Conservation (phyloP, 2,888 invertebrate genomes). For the Syritta pipiens region DNA sequence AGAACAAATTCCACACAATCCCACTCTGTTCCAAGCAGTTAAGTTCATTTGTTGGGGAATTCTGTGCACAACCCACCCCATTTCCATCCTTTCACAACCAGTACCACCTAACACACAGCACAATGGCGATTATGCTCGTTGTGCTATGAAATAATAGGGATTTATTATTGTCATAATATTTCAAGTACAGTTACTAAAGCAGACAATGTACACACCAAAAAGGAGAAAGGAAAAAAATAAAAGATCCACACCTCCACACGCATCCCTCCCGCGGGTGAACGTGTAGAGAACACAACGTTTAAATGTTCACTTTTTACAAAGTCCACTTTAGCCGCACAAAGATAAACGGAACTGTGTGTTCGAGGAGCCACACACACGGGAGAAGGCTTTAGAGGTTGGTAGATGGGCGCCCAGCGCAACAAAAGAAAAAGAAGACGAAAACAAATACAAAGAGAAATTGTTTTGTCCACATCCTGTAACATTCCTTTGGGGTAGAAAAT, state of each 20-base stretch:
- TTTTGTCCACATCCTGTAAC: slow-evolving; percentile 54
- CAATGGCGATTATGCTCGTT: slow-evolving; percentile 52
- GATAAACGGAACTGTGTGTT: slow-evolving; percentile 45
- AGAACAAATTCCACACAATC: slow-evolving; percentile 23
- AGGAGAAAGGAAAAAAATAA: too few relatives aligned
- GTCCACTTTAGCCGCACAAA: slow-evolving; percentile 50
- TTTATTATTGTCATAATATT: slow-evolving; percentile 64
- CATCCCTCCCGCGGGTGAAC: not conserved
- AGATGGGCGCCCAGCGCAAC: not conserved
- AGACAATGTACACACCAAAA: slow-evolving; percentile 26
- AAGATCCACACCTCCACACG: not conserved
- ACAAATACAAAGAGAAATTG: slow-evolving; percentile 31
- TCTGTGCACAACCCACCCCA: not conserved
- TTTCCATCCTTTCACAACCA: too few relatives aligned
- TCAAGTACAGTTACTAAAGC: slow-evolving; percentile 48
- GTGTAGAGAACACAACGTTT: slow-evolving; percentile 29
- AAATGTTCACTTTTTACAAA: slow-evolving; percentile 61
- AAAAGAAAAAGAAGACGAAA: not conserved
- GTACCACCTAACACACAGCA: slow-evolving; percentile 36
- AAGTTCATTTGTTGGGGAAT: slow-evolving; percentile 34
- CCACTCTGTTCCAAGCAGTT: slow-evolving; percentile 21
- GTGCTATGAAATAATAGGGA: slow-evolving; percentile 45
- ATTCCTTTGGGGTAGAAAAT: slow-evolving; percentile 33
- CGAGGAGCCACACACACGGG: not conserved
- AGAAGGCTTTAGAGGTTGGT: not conserved